These are phyloP conservation scores for Sthenelais limicola DNA, from an alignment of 2,888 invertebrate genomes.

Conservation along the genomic window DNA sequence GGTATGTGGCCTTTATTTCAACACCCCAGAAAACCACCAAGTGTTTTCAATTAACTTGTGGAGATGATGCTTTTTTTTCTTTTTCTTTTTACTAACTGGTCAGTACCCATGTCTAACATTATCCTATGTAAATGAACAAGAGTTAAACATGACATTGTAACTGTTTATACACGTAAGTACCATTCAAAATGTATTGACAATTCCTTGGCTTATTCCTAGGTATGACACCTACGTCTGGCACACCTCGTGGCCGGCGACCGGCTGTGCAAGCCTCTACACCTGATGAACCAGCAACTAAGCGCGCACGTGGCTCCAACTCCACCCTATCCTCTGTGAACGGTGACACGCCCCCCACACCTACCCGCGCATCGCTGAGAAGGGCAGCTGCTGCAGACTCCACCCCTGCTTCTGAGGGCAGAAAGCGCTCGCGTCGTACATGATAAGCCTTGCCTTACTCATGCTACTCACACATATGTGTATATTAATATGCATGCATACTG, in stretches of 20 bases:
- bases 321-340: constrained; percentile 27
- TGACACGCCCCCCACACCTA: constrained; percentile 40
- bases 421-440: constrained; percentile 18
- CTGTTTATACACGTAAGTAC: too few relatives aligned
- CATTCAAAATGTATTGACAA: background rate
- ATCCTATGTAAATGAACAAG: too few relatives aligned
- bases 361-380: constrained; percentile 35
- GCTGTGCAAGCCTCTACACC: constrained; percentile 7
- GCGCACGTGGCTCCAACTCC: constrained; percentile 15
- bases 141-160: too few relatives aligned
- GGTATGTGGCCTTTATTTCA: constrained; percentile 61
- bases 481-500: too few relatives aligned
- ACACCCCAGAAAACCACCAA: too few relatives aligned
- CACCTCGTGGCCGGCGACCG: constrained; percentile 10
- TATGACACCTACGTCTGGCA: constrained; percentile 30
- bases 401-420: constrained; percentile 9
- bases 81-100: too few relatives aligned
- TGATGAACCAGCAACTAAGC: constrained; percentile 36
- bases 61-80: too few relatives aligned
- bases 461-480: too few relatives aligned
- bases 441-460: too few relatives aligned
- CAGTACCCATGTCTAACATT: too few relatives aligned
- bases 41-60: too few relatives aligned
- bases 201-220: constrained; percentile 22
- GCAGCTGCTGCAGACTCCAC: constrained; percentile 14